These are phyloP conservation scores for Enteromius treurensis DNA, from an alignment of 2,797 vertebrate genomes.

Conservation along the genomic window DNA sequence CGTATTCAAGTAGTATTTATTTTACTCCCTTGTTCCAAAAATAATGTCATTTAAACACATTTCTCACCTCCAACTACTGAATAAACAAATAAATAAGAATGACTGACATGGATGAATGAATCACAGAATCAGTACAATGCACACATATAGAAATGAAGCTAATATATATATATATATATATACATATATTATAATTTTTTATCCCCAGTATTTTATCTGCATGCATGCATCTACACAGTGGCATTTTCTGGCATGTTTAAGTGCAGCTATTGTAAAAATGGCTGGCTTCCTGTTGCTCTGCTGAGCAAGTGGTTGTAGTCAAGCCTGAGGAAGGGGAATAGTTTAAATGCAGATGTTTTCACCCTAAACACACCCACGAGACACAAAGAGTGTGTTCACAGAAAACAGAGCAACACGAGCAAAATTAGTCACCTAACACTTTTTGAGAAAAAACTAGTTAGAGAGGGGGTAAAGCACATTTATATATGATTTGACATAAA, in stretches of 20 bases:
- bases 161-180: neutral
- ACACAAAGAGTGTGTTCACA: slow-evolving; percentile 63
- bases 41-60: neutral
- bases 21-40: neutral
- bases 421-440: slow-evolving; percentile 5
- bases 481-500: neutral
- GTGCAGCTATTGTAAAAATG: slow-evolving; percentile 80
- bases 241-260: slow-evolving; percentile 76
- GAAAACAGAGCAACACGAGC: slow-evolving; percentile 61
- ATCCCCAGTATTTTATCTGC: slow-evolving; percentile 56
- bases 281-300: slow-evolving; percentile 85
- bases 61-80: neutral
- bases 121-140: neutral
- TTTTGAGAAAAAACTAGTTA: neutral
- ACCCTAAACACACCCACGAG: slow-evolving; percentile 77
- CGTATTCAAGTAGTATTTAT: neutral
- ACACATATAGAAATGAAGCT: slow-evolving; percentile 58
- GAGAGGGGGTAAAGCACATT: neutral
- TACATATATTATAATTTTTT: slow-evolving; percentile 27
- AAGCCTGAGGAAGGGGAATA: slow-evolving; percentile 83
- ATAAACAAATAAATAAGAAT: neutral
- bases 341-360: slow-evolving; percentile 86
- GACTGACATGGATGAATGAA: slow-evolving; percentile 7
- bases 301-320: slow-evolving; percentile 80
- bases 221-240: slow-evolving; percentile 65